These are phyloP conservation scores for Elgaria multicarinata DNA, from an alignment of 2,113 vertebrate species.

Conservation along the genomic window DNA sequence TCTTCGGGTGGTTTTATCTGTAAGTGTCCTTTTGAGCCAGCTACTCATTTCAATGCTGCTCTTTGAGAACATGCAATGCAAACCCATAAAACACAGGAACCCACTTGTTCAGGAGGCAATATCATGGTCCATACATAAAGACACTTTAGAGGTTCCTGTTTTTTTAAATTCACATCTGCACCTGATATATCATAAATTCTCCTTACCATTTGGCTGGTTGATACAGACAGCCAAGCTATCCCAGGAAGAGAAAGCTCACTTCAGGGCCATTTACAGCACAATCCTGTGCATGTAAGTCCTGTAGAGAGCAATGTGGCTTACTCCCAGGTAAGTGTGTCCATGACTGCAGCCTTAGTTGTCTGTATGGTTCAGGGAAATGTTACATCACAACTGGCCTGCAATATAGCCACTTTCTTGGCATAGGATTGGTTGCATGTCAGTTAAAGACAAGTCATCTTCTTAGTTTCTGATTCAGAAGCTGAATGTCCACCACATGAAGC, in stretches of 20 bases:
- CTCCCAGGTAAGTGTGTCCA: too few species aligned
- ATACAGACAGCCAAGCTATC: neutral
- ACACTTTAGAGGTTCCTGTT: neutral
- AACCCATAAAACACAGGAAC: neutral
- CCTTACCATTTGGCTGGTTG: neutral
- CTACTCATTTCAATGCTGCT: neutral
- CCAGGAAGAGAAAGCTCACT: neutral
- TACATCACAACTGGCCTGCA: neutral
- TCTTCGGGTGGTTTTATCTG: neutral
- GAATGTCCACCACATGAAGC: neutral
- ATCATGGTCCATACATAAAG: neutral
- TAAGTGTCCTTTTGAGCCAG: neutral
- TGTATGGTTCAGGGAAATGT: neutral
- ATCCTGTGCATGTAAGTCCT: neutral
- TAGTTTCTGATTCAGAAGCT: neutral
- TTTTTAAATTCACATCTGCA: neutral
- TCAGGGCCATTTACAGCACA: neutral
- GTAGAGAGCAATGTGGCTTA: too few species aligned
- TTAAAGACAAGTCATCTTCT: neutral
- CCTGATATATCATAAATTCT: neutral
- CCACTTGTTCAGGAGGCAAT: too few species aligned
- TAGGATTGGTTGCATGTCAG: neutral
- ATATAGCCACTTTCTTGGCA: neutral
- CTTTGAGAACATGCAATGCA: neutral
- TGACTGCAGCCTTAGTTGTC: neutral